Evolutionary conservation across 2,888 invertebrate species (phyloP), one percentile per base, ranked within the genome.

Genomic region (Conchocele bisecta): DNA sequence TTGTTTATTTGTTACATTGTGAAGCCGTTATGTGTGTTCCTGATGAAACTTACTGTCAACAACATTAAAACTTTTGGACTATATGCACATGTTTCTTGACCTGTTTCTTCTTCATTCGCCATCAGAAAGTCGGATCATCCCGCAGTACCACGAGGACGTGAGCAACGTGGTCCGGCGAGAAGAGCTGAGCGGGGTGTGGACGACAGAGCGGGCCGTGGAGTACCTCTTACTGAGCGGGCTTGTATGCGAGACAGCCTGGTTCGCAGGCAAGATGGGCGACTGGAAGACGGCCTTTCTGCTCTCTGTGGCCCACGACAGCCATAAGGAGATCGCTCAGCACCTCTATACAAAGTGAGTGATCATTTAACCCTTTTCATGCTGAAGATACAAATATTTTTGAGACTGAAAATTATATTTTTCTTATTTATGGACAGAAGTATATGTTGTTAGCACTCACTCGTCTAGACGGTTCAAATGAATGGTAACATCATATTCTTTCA

Each of bases 181-280:
- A 35, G 83, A 83, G 22, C 76, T 90, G 50, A 83, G 83, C 41
- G 61, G 75, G 20, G 69, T 86, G 5, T 90, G 89, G 89, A 89
- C 88, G 0, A 83, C 86, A 24, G 88, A 89, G 60, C 58, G 89
- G 11, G 81, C 86, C 11, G 75, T 89, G 60, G 88, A 89, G 69
- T 89, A 89, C 74, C 83, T 90, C 66, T 73, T 91, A 39, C 73
- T 91, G 29, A 82, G 83, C 63, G 90, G 91, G 0, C 84, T 89
- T 31, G 76, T 89, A 0, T 85, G 88, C 66, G 91, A 91, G 75
- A 89, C 89, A 7, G 83, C 83, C 22, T 90, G 90, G 90, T 88
- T 90, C 66, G 87, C 89, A 13, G 75, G 86, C 39, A 79, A 81
- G 46, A 86, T 91, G 83, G 90, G 90, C 2, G 90, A 91, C 82